Base-by-base conservation (phyloP, 2,797 vertebrate species). In the Tapera naevia region DNA sequence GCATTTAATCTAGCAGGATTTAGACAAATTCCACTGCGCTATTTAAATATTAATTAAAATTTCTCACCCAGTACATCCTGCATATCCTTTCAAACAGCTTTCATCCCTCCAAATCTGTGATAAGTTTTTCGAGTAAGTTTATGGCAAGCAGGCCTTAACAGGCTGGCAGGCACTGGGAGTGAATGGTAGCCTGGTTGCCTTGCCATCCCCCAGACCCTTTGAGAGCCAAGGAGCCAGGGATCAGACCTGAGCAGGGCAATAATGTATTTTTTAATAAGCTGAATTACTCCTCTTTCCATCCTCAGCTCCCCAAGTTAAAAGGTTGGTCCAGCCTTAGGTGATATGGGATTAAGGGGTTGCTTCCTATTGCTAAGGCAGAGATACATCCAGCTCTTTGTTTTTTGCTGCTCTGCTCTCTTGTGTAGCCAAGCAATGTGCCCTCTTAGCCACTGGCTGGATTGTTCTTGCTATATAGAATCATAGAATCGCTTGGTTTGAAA, bases 1-100 rank as follows among this genome's bases (percentile, higher is more conserved):
- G 74, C 33, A 1, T 27, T 56, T 81, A 87, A 88, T 94, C 93
- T 66, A 71, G 76, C 5, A 37, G 80, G 85, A 95, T 93, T 89
- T 73, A 32, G 62, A 57, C 16, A 88, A 86, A 95, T 86, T 91
- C 92, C 93, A 50, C 70, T 0, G 1, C 0, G 11, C 56, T 32
- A 11, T 90, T 93, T 57, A 87, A 89, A 73, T 54, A 70, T 81
- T 32, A 79, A 86, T 74, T 70, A 32, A 54, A 75, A 71, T 78
- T 94, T 89, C 65, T 54, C 62, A 46, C 66, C 41, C 43, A 0
- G 53, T 3, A 2, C 70, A 69, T 78, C 53, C 65, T 35, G 78
- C 64, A 3, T 37, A 66, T 62, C 86, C 86, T 67, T n/a, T 67
- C 71, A 80, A 81, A 71, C 71, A 65, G 75, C 56, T 84, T 60